Base-by-base conservation (phyloP, 2,113 vertebrate genomes). In the Nematolebias whitei region DNA sequence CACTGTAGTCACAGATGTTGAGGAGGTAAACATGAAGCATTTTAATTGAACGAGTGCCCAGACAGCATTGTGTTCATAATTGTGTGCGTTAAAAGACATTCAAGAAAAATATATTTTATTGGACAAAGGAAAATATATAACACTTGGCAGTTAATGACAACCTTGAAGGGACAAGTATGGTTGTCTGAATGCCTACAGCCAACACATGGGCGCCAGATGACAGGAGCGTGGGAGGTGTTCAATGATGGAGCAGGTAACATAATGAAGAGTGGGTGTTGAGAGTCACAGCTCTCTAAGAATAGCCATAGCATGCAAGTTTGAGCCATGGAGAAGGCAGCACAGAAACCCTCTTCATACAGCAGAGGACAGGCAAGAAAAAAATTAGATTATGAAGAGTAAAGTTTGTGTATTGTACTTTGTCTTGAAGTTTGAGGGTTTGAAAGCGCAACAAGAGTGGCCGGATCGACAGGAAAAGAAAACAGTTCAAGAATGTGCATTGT, bases 401-500 rank as follows among this genome's bases (percentile, higher is more conserved):
- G 39, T 56, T 16, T 19, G 15, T 11, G 29, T 24, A 26, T 16
- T 52, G 56, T 19, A 32, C 39, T 74, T n/a, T n/a, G 51, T 38
- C 6, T 29, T 35, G 39, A 49, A 43, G n/a, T 51, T 41, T 16
- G 14, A 18, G 47, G 44, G 19, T 35, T 40, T 60, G 69, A 61
- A 51, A 49, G 55, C n/a, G 52, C 39, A 23, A 29, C 16, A n/a
- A 60, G 40, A 69, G 12, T 20, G 56, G 10, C 38, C 44, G 35
- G 9, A 35, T 35, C 43, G n/a, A 18, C 43, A 44, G 50, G 56
- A 60, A 49, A 48, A 67, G 59, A 43, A 35, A 55, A 54, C 53
- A 57, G 60, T 61, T 54, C 51, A 83, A 78, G 81, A 90, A 88
- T 86, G 79, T 88, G 88, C 82, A 84, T 63, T 24, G 86, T 90